Evolutionary conservation across 2,888 invertebrate genomes (phyloP).

Genomic region (Lepeophtheirus nordmannii): DNA sequence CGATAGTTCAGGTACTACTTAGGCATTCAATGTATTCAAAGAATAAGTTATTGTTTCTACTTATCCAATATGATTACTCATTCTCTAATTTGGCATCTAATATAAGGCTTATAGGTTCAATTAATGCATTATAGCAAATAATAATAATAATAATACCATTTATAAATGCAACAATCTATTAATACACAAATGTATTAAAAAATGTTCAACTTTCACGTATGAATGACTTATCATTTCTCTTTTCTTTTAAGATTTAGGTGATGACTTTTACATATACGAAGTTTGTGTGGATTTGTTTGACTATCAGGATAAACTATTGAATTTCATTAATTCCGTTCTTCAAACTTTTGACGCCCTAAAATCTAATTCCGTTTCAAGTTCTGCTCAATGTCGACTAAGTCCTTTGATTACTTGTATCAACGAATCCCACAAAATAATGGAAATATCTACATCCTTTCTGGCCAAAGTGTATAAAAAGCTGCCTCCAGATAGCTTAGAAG

Average conservation of each 20-base stretch:
- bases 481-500: neutral
- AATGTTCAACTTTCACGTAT: too few relatives aligned
- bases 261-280: constrained; percentile 2
- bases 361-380: neutral
- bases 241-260: neutral
- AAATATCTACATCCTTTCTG: neutral
- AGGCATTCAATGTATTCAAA: too few relatives aligned
- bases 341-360: neutral
- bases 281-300: neutral
- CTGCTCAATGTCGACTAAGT: constrained; percentile 1
- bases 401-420: neutral
- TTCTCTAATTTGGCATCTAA: too few relatives aligned
- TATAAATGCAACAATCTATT: too few relatives aligned
- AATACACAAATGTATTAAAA: too few relatives aligned
- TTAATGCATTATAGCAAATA: too few relatives aligned
- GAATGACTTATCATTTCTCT: too few relatives aligned
- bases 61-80: too few relatives aligned
- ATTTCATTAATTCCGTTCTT: neutral
- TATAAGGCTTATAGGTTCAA: too few relatives aligned
- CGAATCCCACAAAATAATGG: constrained; percentile 1
- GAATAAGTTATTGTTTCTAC: too few relatives aligned
- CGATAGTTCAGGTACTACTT: neutral
- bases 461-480: neutral
- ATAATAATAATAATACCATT: too few relatives aligned
- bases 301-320: neutral